These are phyloP conservation scores for Drosophila seguyi DNA, from an alignment of 1,140 invertebrate genomes.

Conservation along the genomic window DNA sequence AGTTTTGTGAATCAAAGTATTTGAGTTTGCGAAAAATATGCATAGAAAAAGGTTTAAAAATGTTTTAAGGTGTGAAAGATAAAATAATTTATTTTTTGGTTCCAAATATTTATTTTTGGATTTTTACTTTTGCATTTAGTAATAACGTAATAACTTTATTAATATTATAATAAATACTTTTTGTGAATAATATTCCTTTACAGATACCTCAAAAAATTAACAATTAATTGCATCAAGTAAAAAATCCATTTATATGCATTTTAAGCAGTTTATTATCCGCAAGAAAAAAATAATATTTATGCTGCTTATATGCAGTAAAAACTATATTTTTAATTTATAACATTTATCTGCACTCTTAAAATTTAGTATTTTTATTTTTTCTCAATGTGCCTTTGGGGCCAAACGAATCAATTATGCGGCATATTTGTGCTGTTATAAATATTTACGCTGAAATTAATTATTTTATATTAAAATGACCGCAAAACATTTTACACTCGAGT, in stretches of 20 bases:
- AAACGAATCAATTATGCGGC: slow-evolving; percentile 79
- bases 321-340: background rate
- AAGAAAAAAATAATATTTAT: background rate
- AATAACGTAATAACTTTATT: too few relatives aligned
- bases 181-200: background rate
- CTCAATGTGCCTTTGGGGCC: slow-evolving; percentile 21
- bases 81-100: too few relatives aligned
- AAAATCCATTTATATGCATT: background rate
- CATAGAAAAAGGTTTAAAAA: background rate
- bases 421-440: slow-evolving; percentile 82
- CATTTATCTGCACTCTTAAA: background rate
- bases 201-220: too few relatives aligned
- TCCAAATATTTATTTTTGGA: too few relatives aligned
- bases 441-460: slow-evolving; percentile 83
- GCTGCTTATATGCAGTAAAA: background rate
- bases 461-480: slow-evolving; percentile 84
- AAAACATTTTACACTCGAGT: slow-evolving; percentile 79
- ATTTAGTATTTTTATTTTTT: slow-evolving; percentile 14
- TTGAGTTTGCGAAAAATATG: background rate
- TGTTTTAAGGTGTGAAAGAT: accelerated
- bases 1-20: background rate
- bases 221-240: background rate
- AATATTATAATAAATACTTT: background rate
- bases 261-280: background rate
- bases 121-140: too few relatives aligned